These are phyloP conservation scores for Apeltes quadracus DNA, from an alignment of 2,113 vertebrate species.

Conservation along the genomic window DNA sequence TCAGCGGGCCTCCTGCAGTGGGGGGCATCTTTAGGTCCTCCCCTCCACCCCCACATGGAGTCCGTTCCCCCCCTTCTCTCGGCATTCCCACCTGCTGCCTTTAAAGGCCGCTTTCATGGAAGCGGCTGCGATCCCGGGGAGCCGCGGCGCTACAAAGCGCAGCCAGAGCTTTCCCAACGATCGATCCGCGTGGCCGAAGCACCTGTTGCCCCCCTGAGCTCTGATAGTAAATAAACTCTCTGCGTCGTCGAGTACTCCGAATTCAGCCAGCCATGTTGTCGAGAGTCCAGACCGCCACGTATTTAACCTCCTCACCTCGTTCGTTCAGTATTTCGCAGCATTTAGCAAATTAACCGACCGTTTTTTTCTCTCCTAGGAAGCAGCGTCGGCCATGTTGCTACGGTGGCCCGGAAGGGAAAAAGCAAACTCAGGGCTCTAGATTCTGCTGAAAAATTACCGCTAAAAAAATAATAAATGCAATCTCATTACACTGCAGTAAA, in stretches of 20 bases:
- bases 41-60: conserved; percentile 8
- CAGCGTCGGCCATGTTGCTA: too few relatives aligned
- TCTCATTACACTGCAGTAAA: too few relatives aligned
- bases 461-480: background rate
- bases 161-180: conserved; percentile 61
- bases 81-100: conserved; percentile 74
- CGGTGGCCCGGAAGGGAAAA: too few relatives aligned
- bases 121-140: conserved; percentile 37
- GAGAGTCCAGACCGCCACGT: background rate
- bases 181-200: conserved; percentile 47
- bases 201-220: conserved; percentile 49
- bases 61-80: conserved; percentile 22
- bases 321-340: too few relatives aligned
- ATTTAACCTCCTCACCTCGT: too few relatives aligned
- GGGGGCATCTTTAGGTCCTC: conserved; percentile 64
- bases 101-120: conserved; percentile 68
- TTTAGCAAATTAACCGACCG: too few relatives aligned
- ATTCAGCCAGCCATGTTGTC: too few relatives aligned
- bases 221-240: background rate
- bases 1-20: conserved; percentile 59
- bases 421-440: too few relatives aligned
- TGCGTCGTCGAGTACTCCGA: background rate
- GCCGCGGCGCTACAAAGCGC: conserved; percentile 45
- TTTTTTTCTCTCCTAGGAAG: too few relatives aligned
- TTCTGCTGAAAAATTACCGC: background rate